These are phyloP conservation scores for Drosophila meridiana DNA, from an alignment of 2,888 invertebrate species.

Conservation along the genomic window DNA sequence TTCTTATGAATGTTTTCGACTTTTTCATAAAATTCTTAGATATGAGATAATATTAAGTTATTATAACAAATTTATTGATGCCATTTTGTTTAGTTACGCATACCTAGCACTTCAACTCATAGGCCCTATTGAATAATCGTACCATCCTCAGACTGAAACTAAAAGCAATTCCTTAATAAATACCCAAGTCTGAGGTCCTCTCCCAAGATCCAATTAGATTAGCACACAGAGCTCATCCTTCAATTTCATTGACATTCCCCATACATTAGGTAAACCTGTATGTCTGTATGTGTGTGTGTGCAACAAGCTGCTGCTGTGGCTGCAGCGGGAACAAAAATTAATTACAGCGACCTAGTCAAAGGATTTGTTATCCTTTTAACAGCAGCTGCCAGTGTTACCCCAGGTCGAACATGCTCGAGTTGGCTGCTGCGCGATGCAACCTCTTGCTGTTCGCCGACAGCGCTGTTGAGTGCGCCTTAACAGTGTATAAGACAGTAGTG, in stretches of 20 bases:
- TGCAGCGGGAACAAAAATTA: slow-evolving; percentile 37
- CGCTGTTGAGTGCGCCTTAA: slow-evolving; percentile 20
- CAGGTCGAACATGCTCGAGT: slow-evolving; percentile 32
- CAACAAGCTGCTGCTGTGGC: slow-evolving; percentile 39
- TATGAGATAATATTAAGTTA: too few species aligned
- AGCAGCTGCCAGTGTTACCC: not conserved
- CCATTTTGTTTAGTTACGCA: too few species aligned
- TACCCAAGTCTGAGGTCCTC: not conserved
- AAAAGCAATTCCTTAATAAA: not conserved
- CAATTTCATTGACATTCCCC: slow-evolving; percentile 24
- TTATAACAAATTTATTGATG: too few species aligned
- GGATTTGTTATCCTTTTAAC: slow-evolving; percentile 10
- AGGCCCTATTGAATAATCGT: not conserved
- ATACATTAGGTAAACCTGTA: slow-evolving; percentile 20
- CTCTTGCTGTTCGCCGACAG: slow-evolving; percentile 9
- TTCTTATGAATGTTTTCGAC: too few species aligned
- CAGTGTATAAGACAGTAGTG: slow-evolving; percentile 59
- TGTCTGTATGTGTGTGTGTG: slow-evolving; percentile 23
- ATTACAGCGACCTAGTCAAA: slow-evolving; percentile 42
- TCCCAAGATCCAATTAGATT: slow-evolving; percentile 15
- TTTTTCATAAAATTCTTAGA: too few species aligned
- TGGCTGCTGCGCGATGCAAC: slow-evolving; percentile 27
- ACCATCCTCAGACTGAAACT: not conserved
- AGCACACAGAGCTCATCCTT: slow-evolving; percentile 1
- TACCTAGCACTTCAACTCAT: not conserved